Percentiles rank a stretch among this genome's conserved stretches.
Conservation (phyloP, 2,797 vertebrate genomes). For the Leptatherina wallacei region DNA sequence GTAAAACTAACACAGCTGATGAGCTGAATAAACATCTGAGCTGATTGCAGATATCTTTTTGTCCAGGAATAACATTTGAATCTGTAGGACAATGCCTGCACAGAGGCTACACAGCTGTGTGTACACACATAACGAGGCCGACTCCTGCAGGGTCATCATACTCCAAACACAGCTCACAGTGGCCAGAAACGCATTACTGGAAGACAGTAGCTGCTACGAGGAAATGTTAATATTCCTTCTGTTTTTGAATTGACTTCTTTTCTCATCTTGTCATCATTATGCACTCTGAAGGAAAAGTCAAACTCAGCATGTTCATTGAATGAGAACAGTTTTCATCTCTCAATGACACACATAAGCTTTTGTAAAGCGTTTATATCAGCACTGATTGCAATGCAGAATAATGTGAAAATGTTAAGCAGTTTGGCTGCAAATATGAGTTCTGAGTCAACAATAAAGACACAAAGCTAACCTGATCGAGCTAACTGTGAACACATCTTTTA, state of each 20-base stretch:
- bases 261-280: conserved; percentile 29
- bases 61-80: conserved; percentile 69
- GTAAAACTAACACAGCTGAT: conserved; percentile 70
- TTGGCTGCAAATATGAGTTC: conserved; percentile 43
- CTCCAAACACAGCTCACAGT: conserved; percentile 54
- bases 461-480: not conserved
- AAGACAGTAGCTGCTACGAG: conserved; percentile 43
- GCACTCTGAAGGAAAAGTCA: conserved; percentile 23
- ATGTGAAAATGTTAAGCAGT: conserved; percentile 50
- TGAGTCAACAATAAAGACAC: conserved; percentile 41
- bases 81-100: conserved; percentile 66
- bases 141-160: conserved; percentile 56
- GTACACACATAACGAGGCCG: conserved; percentile 49
- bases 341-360: conserved; percentile 18
- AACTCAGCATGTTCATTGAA: conserved; percentile 21
- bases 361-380: conserved; percentile 41
- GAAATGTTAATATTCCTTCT: conserved; percentile 44
- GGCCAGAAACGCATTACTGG: conserved; percentile 53
- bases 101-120: conserved; percentile 73
- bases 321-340: conserved; percentile 11
- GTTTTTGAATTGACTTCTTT: conserved; percentile 36
- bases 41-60: conserved; percentile 64
- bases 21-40: conserved; percentile 70
- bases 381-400: conserved; percentile 37
- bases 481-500: conserved; percentile 22